Conservation (phyloP, 35 echinoderm and acorn worm species). For the Chiridota heheva region DNA sequence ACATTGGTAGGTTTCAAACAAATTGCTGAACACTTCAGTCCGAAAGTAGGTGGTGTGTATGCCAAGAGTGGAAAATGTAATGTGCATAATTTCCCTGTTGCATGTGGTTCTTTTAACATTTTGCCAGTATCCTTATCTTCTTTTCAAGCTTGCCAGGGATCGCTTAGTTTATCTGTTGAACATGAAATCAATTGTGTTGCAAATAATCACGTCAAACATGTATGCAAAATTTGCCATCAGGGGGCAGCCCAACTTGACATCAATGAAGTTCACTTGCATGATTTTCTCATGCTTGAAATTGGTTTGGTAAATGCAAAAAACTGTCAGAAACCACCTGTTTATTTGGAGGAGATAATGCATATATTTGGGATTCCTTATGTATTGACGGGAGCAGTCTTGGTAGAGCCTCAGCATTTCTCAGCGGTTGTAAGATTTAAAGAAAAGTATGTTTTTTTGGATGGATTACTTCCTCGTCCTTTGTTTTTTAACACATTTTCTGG, state of each 20-base stretch:
- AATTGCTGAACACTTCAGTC: background rate
- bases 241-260: conserved; percentile 1
- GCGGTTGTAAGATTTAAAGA: conserved; percentile 1
- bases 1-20: conserved; percentile 9
- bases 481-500: conserved; percentile 21
- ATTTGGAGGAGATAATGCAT: background rate
- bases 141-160: background rate
- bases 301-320: conserved; percentile 1
- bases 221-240: conserved; percentile 12
- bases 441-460: conserved; percentile 6
- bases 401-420: conserved; percentile 5
- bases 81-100: background rate
- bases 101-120: conserved; percentile 3
- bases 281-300: conserved; percentile 20
- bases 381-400: background rate
- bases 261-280: background rate
- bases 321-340: conserved; percentile 21
- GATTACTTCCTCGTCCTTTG: background rate
- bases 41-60: background rate
- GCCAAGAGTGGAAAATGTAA: background rate
- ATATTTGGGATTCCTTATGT: conserved; percentile 8
- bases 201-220: background rate
- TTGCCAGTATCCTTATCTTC: background rate
- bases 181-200: background rate
- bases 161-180: background rate